Percentiles rank a stretch among this genome's conserved stretches.
phyloP scores from a whole-genome alignment of 1,140 invertebrate genomes.

The Alviniconcha marisindica region DNA sequence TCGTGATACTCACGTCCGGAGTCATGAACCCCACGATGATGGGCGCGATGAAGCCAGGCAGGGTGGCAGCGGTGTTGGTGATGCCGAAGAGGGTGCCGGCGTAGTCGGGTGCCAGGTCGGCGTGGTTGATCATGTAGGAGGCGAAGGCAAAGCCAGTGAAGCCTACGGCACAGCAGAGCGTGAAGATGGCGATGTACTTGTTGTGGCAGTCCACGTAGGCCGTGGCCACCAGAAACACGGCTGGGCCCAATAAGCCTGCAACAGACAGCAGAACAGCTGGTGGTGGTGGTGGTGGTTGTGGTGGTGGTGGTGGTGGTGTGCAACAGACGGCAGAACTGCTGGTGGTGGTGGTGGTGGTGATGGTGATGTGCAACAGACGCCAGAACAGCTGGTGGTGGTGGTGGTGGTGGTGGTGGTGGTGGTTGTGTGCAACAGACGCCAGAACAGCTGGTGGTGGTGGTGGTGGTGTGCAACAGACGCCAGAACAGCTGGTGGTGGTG shows the following conservation, averaged over 20 bases:
- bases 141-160: constrained; percentile 72
- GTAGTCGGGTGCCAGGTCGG: constrained; percentile 88
- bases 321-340: too few relatives aligned
- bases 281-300: not conserved
- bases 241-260: constrained; percentile 61
- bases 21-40: constrained; percentile 86
- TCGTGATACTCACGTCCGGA: constrained; percentile 60
- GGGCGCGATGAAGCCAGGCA: constrained; percentile 92
- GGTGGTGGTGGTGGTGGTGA: too few relatives aligned
- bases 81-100: constrained; percentile 91
- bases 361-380: too few relatives aligned
- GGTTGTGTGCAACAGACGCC: too few relatives aligned
- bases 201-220: constrained; percentile 61
- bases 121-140: constrained; percentile 89
- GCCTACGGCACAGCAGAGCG: constrained; percentile 60
- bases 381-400: too few relatives aligned
- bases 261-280: too few relatives aligned
- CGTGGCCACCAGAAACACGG: constrained; percentile 54
- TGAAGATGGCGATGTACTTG: constrained; percentile 57
- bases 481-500: too few relatives aligned
- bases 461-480: too few relatives aligned
- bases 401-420: too few relatives aligned
- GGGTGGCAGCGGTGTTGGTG: constrained; percentile 89
- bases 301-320: not conserved
- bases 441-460: too few relatives aligned